Conservation (phyloP, 1,140 invertebrate genomes). For the Ceratitis capitata region DNA sequence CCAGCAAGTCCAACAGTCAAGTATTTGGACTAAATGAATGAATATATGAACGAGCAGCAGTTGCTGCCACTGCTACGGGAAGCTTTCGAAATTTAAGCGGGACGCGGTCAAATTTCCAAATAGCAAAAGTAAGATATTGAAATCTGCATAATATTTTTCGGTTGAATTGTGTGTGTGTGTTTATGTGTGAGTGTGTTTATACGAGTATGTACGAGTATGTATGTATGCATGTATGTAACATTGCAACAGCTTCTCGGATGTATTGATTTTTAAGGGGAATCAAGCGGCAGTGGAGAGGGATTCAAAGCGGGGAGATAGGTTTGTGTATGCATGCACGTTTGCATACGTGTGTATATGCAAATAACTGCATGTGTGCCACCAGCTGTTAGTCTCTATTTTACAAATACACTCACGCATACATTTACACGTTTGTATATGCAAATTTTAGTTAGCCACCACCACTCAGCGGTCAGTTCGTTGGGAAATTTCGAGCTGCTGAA, state of each 20-base stretch:
- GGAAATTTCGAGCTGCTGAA: background rate
- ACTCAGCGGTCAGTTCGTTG: background rate
- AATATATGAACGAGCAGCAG: conserved; percentile 50
- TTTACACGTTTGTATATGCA: background rate
- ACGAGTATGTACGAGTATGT: no score
- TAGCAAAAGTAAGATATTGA: background rate
- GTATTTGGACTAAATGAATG: conserved; percentile 54
- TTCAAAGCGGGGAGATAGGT: background rate
- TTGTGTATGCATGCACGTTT: background rate
- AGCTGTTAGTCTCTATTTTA: no score
- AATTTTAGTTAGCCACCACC: background rate
- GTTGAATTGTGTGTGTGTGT: background rate
- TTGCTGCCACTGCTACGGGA: no score
- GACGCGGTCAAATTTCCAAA: conserved; percentile 36
- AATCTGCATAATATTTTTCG: background rate
- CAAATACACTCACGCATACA: background rate
- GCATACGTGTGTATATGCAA: background rate
- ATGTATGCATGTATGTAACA: background rate
- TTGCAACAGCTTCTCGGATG: background rate
- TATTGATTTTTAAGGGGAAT: background rate
- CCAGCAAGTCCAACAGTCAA: background rate
- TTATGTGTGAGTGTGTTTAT: background rate
- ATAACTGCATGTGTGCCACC: background rate
- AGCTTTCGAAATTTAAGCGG: conserved; percentile 46
- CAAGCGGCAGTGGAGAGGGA: background rate